Conservation (phyloP, 2,888 invertebrate genomes). For the Gasteruption jaculator region DNA sequence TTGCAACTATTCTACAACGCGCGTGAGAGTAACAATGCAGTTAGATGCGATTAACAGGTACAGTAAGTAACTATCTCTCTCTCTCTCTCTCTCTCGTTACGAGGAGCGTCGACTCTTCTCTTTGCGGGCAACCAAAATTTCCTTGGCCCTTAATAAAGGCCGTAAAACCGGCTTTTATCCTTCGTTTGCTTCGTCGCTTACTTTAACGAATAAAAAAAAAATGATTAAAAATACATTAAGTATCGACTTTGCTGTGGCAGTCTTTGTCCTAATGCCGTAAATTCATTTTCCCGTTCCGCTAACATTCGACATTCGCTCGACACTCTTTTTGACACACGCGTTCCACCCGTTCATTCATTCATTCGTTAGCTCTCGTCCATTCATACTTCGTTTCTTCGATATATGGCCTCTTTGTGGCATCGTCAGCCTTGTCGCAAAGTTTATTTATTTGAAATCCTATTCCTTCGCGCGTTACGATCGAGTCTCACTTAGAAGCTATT, state of each 20-base stretch:
- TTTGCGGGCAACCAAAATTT: slow-evolving; percentile 13
- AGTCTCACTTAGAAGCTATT: no score
- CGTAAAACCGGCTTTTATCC: no score
- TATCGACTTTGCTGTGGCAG: slow-evolving; percentile 25
- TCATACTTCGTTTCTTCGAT: slow-evolving; percentile 12
- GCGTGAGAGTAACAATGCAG: no score
- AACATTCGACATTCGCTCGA: slow-evolving; percentile 3
- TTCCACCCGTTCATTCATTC: no score
- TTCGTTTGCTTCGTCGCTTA: no score
- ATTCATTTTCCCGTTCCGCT: background rate
- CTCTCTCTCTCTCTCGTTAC: no score
- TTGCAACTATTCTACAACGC: no score
- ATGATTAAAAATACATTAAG: slow-evolving; percentile 22
- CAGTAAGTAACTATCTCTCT: no score
- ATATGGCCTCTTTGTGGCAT: slow-evolving; percentile 42
- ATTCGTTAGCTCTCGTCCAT: slow-evolving; percentile 7
- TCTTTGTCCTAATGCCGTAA: slow-evolving; percentile 13
- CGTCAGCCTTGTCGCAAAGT: no score
- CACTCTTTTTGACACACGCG: background rate
- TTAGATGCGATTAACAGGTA: no score
- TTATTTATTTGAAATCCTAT: no score
- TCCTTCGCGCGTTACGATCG: slow-evolving; percentile 15
- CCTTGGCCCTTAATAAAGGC: no score
- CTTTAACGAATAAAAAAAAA: slow-evolving; percentile 16
- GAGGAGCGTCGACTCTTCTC: slow-evolving; percentile 16